Base-by-base conservation (phyloP, 2,797 vertebrate genomes). In the Sarcoramphus papa region DNA sequence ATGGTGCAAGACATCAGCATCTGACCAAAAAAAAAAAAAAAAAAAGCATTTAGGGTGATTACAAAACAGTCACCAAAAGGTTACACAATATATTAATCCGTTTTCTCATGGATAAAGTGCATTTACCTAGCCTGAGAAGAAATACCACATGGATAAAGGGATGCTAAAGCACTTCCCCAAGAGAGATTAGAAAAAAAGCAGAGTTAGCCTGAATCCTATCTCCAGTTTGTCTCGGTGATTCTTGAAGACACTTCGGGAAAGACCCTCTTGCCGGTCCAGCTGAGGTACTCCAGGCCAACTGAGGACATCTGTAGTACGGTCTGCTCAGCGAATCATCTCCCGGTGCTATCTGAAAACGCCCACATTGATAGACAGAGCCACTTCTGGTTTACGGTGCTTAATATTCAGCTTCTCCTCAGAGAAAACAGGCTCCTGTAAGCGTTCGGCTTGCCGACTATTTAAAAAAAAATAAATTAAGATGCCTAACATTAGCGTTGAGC, bases 341-440 rank as follows among this genome's bases (percentile, higher is more conserved):
- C 17, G 6, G 37, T 47, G 92, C 93, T 98, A 98, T 96, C 98
- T 97, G 98, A 98, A 98, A 51, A 98, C 92, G 0, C 97, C 96
- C 7, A 98, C 98, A 0, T 92, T 98, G 96, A 98, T 98, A 68
- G 98, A 98, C 24, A 98, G 98, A 69, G 98, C 95, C 30, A 97
- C 96, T 91, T 98, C 98, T 5, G 98, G 96, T 64, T 97, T 97
- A 7, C 40, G 95, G 41, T 73, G 27, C 14, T 89, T 88, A 5
- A 10, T 3, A 27, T 6, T 63, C 41, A 57, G 77, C 48, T 92
- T 93, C 13, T 78, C 63, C 67, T 91, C 79, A 6, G 60, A 33
- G 11, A 62, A 5, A 11, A 85, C 21, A 2, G 63, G 70, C 7
- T 89, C 97, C 68, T 85, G 97, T 18, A 14, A 53, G 22, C 2